Evolutionary conservation across 2,797 vertebrate genomes (phyloP), one percentile per base, ranked within the genome.

Genomic region (Brotogeris chrysoptera): DNA sequence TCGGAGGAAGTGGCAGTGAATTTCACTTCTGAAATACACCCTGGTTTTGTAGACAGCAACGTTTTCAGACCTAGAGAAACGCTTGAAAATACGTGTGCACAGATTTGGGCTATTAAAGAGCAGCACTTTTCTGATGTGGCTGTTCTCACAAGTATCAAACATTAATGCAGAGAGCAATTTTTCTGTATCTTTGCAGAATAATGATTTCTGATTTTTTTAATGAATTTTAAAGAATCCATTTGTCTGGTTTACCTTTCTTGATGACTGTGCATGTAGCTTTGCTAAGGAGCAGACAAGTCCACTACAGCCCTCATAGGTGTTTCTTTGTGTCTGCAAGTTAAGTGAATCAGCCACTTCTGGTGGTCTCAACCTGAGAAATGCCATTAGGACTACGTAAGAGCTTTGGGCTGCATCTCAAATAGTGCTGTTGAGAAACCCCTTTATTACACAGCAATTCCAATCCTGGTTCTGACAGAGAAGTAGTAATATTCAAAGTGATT

Each of bases 221-320:
- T 52, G 50, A 86, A 23, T 5, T 32, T 68, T 59, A 44, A 64
- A n/a, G 23, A 69, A 41, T 25, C 76, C 12, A 19, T 44, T 79
- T 34, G 18, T 89, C n/a, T 55, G 25, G 2, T 85, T 73, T 76
- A 16, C 23, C 11, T 46, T 65, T 53, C 10, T 19, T 47, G 60
- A 49, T 65, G 49, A 27, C 32, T 65, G 5, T 61, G 34, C 34
- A 2, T 2, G 12, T 36, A 66, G 19, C 52, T 85, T 70, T 82
- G 21, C 28, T 70, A 57, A 10, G 57, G 27, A 50, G 49, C 49
- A 82, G 23, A 61, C 6, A 30, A 77, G 30, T 8, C 8, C 1
- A 0, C 49, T 49, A 10, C 63, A 76, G 23, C 44, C 78, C 43
- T 73, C 46, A 16, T 0, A 23, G 21, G 2, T 6, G 28, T 0